Percentiles rank a stretch among this genome's conserved stretches.
phyloP scores from a whole-genome alignment of 2,113 vertebrate genomes.

The Rhynchomys soricoides region DNA sequence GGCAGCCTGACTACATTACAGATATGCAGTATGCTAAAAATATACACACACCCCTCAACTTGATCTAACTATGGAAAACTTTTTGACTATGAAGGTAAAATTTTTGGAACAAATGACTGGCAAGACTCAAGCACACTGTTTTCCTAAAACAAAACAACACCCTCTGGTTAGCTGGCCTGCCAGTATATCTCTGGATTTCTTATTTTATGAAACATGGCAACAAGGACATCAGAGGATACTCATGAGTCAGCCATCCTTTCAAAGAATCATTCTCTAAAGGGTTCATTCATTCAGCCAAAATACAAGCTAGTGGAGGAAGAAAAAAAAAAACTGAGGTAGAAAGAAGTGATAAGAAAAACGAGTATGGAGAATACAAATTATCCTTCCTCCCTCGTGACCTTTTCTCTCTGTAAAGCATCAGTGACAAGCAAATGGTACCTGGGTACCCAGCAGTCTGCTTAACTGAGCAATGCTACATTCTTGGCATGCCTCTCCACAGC shows the following conservation, averaged over 20 bases:
- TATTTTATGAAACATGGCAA: slow-evolving; percentile 39
- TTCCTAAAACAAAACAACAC: slow-evolving; percentile 8
- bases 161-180: neutral
- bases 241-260: slow-evolving; percentile 50
- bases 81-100: slow-evolving; percentile 41
- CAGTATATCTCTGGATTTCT: neutral
- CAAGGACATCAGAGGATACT: slow-evolving; percentile 1
- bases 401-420: neutral
- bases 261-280: neutral
- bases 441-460: neutral
- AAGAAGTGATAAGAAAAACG: slow-evolving; percentile 26
- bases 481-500: slow-evolving; percentile 43
- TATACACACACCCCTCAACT: neutral
- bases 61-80: slow-evolving; percentile 58
- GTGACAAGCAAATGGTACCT: neutral
- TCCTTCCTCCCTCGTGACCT: neutral
- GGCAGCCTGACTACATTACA: slow-evolving; percentile 58
- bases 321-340: neutral
- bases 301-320: neutral
- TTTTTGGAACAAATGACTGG: slow-evolving; percentile 32
- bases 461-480: neutral
- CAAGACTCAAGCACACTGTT: neutral
- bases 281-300: slow-evolving; percentile 30
- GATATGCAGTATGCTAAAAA: slow-evolving; percentile 42
- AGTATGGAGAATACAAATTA: neutral